Percentiles rank a stretch among this genome's conserved stretches.
phyloP scores from a whole-genome alignment of 2,888 invertebrate genomes.

The Ligdia adustata region DNA sequence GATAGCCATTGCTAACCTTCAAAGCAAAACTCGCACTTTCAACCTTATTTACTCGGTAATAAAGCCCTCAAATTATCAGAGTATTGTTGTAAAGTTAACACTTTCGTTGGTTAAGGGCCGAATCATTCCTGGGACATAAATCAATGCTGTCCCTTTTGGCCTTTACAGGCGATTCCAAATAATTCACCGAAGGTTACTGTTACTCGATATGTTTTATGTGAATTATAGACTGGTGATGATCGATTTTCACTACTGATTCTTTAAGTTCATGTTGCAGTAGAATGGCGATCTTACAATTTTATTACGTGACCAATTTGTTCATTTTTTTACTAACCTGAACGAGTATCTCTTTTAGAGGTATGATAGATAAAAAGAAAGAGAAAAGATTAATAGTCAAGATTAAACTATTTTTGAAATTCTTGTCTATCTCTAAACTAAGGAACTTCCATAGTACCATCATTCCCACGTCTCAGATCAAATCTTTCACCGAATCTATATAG shows the following conservation, averaged over 20 bases:
- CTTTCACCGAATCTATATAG: conserved; percentile 4
- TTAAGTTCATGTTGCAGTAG: not conserved
- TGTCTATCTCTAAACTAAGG: no score
- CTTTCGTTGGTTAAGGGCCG: conserved; percentile 61
- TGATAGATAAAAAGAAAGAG: no score
- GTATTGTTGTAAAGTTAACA: conserved; percentile 50
- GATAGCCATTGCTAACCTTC: conserved; percentile 18
- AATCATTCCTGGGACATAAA: conserved; percentile 65
- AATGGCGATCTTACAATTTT: no score
- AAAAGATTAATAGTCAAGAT: no score
- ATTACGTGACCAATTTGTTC: no score
- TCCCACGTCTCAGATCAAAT: not conserved
- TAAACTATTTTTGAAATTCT: no score
- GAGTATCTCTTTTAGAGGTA: no score
- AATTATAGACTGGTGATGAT: conserved; percentile 32
- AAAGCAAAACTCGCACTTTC: conserved; percentile 7
- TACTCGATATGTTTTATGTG: conserved; percentile 33
- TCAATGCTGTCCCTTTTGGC: conserved; percentile 68
- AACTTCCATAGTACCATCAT: no score
- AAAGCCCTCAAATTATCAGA: conserved; percentile 17
- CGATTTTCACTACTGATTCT: conserved; percentile 20
- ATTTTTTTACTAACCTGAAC: no score
- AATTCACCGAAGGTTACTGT: conserved; percentile 45
- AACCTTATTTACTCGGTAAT: conserved; percentile 17
- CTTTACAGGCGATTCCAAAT: conserved; percentile 57